Evolutionary conservation across 1,140 invertebrate genomes (phyloP).

Genomic region (Heliconius hewitsoni): DNA sequence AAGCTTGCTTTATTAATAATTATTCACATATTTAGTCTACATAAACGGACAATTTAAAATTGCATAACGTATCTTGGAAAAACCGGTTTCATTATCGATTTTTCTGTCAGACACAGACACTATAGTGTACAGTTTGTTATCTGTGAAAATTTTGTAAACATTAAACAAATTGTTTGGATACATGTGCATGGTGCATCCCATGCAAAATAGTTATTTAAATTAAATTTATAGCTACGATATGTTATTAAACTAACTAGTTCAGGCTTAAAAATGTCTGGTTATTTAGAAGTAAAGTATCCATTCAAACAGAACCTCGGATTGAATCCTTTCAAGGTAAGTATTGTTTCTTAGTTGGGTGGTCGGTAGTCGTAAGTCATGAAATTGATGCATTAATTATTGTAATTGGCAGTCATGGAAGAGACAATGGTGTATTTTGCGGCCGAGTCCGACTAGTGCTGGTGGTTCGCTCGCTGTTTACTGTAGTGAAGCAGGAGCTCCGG

Average conservation of each 20-base stretch:
- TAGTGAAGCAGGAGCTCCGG: slow-evolving; percentile 69
- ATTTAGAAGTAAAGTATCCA: slow-evolving; percentile 75
- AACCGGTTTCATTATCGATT: slow-evolving; percentile 32
- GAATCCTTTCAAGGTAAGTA: slow-evolving; percentile 75
- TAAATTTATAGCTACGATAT: slow-evolving; percentile 19
- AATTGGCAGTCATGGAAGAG: slow-evolving; percentile 70
- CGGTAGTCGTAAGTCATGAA: slow-evolving; percentile 28
- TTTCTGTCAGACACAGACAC: slow-evolving; percentile 5
- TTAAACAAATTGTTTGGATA: slow-evolving; percentile 38
- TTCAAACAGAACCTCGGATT: slow-evolving; percentile 68
- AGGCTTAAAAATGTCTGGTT: slow-evolving; percentile 65
- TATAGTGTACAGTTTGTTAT: slow-evolving; percentile 25
- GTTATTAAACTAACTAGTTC: slow-evolving; percentile 20
- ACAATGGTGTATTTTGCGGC: slow-evolving; percentile 75
- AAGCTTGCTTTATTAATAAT: not conserved
- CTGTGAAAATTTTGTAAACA: slow-evolving; percentile 38
- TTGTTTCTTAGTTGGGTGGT: slow-evolving; percentile 35
- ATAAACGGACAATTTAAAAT: slow-evolving; percentile 10
- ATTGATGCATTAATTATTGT: slow-evolving; percentile 52
- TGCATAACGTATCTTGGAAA: slow-evolving; percentile 5
- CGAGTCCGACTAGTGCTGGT: slow-evolving; percentile 60
- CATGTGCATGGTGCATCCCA: slow-evolving; percentile 32
- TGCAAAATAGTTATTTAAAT: slow-evolving; percentile 25
- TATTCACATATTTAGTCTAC: slow-evolving; percentile 2
- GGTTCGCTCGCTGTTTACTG: slow-evolving; percentile 70